Evolutionary conservation across 2,888 invertebrate species (phyloP).

Genomic region (Apodemia duryi): DNA sequence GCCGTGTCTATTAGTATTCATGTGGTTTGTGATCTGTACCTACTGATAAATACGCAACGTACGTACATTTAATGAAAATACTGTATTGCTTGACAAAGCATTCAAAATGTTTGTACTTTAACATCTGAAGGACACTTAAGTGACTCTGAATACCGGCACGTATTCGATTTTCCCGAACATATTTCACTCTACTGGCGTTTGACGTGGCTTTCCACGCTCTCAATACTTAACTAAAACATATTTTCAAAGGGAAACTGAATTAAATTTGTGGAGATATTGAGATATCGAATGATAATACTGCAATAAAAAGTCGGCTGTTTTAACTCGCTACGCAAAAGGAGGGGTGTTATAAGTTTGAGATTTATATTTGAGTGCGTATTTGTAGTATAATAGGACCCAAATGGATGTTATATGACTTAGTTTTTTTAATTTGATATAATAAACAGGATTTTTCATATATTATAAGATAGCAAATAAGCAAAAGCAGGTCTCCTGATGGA

Average conservation of each 20-base stretch:
- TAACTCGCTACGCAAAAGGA: no score
- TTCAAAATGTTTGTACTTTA: conserved; percentile 33
- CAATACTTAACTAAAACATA: conserved; percentile 49
- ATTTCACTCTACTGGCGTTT: conserved; percentile 59
- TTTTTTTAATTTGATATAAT: no score
- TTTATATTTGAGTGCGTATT: no score
- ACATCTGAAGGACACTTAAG: conserved; percentile 38
- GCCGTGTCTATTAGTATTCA: no score
- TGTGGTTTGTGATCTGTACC: no score
- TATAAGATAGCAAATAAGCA: no score
- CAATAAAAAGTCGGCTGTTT: no score
- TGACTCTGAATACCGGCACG: conserved; percentile 62
- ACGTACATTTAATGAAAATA: conserved; percentile 14
- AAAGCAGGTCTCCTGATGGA: no score
- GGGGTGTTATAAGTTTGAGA: no score
- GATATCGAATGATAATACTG: conserved; percentile 22
- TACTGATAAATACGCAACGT: background rate
- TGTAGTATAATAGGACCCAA: no score
- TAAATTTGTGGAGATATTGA: conserved; percentile 42
- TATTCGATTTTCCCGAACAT: conserved; percentile 68
- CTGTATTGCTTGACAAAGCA: conserved; percentile 24
- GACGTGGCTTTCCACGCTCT: conserved; percentile 47
- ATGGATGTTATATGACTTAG: no score
- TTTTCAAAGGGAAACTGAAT: conserved; percentile 26
- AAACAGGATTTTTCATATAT: no score